Evolutionary conservation across 2,888 invertebrate species (phyloP), one percentile per base, ranked within the genome.

Genomic region (Leptinotarsa juncta): DNA sequence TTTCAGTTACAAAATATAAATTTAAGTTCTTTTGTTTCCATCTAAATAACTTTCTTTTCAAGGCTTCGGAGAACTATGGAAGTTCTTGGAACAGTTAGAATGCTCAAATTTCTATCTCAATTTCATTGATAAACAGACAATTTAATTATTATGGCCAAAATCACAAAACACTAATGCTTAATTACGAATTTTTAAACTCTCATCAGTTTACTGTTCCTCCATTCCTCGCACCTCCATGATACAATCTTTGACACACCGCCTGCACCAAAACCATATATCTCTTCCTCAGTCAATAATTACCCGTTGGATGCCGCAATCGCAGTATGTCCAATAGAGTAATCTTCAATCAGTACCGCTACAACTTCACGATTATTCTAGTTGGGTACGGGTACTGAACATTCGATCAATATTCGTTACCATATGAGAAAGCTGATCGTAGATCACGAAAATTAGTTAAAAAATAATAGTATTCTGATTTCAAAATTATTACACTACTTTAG

Each of bases 311-410:
- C 62, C 62, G 62, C 62, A 62, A 62, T 62, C 62, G 57, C 57
- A 57, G 62, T 62, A 62, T 32, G 62, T 62, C 42, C 62, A 62
- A 62, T 62, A 62, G 62, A 62, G 42, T 62, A 62, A 62, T 62
- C 62, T 62, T 62, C 62, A 10, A 62, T 62, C 62, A 18, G 62
- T 62, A 32, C 62, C 62, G 62, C 62, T 62, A 62, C 62, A 18
- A n/a, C 42, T 62, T 62, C 62, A 62, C 62, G 62, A 62, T 62
- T 62, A 62, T 62, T 57, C 57, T 26, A 57, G 57, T 23, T 23
- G 20, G 23, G 57, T 42, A 57, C 14, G 23, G 57, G 23, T 23
- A 57, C 57, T 23, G 26, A 57, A 14, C 14, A 23, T 23, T 53
- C 14, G 53, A 53, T 53, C 18, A 18, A 53, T 7, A 53, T 18